These are phyloP conservation scores for Montipora efflorescens DNA, from an alignment of 64 coral and sea anemone genomes.

Conservation along the genomic window DNA sequence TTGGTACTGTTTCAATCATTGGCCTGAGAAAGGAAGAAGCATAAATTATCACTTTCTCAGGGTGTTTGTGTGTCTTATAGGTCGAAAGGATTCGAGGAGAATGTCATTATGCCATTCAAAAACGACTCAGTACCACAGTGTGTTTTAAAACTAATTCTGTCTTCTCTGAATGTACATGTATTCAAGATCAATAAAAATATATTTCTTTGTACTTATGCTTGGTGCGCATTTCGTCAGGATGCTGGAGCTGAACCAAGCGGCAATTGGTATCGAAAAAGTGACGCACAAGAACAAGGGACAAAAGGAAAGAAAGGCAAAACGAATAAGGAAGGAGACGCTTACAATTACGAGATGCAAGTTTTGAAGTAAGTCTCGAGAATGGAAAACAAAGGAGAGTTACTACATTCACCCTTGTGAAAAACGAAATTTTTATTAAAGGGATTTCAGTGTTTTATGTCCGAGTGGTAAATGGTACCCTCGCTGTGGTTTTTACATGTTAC, in stretches of 20 bases:
- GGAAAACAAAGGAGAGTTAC: neutral
- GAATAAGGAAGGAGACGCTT: neutral
- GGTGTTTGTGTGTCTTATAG: too few species aligned
- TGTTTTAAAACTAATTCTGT: too few species aligned
- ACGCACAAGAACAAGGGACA: neutral
- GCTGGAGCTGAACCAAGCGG: neutral
- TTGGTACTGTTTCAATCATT: too few species aligned
- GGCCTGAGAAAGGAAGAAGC: too few species aligned
- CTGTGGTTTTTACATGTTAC: too few species aligned
- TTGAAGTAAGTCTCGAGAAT: neutral
- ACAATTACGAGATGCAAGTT: neutral
- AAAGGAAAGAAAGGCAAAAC: neutral
- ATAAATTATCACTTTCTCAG: too few species aligned
- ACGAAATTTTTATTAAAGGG: too few species aligned
- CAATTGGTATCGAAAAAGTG: neutral
- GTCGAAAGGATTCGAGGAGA: too few species aligned
- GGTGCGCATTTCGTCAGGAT: neutral
- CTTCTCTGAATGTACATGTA: neutral
- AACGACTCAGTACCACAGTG: too few species aligned
- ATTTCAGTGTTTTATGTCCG: too few species aligned
- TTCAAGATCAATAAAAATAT: neutral
- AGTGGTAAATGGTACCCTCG: too few species aligned
- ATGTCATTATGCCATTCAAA: too few species aligned
- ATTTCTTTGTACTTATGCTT: neutral
- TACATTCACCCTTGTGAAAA: neutral